Base-by-base conservation (phyloP, 2,797 vertebrate species). In the Microchirus variegatus region DNA sequence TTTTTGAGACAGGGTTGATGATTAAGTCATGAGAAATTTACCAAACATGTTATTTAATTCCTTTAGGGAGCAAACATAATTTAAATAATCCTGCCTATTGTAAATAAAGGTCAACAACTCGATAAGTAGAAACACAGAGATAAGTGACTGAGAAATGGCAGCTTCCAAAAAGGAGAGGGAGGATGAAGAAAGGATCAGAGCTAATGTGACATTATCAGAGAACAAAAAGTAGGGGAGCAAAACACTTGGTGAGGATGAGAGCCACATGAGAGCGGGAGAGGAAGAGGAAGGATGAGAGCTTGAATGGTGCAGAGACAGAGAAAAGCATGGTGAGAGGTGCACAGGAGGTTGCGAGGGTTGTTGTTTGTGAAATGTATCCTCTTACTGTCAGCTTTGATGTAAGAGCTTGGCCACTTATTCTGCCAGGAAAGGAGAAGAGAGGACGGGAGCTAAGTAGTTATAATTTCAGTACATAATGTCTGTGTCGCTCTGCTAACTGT, bases 341-440 rank as follows among this genome's bases (percentile, higher is more conserved):
- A 79, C 70, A 81, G 64, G 76, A 83, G 86, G 86, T 86, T 77
- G 71, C 14, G 43, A 78, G 80, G 66, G 71, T 78, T 78, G 82
- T 81, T 77, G 77, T 82, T 74, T 64, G 50, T 14, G 7, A 75
- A 79, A 70, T 57, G 62, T 62, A 63, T 77, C 81, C 83, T 75
- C 78, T 85, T 61, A 22, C 16, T 4, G 73, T 15, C 57, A 38
- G 66, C 58, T 80, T 79, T 77, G 56, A 80, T 78, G 66, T 49
- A 57, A 75, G 70, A 78, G 73, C 70, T 35, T 38, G 14, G 53
- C 63, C 75, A 75, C 77, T 85, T 77, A 63, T 69, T 59, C 59
- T 49, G 53, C 45, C 66, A 59, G 38, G 35, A 70, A 67, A 53
- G 65, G 40, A 65, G 63, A 52, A 54, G 19, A 63, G 46, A 46